Base-by-base conservation (phyloP, 2,797 vertebrate species). In the Epinephelus coioides region DNA sequence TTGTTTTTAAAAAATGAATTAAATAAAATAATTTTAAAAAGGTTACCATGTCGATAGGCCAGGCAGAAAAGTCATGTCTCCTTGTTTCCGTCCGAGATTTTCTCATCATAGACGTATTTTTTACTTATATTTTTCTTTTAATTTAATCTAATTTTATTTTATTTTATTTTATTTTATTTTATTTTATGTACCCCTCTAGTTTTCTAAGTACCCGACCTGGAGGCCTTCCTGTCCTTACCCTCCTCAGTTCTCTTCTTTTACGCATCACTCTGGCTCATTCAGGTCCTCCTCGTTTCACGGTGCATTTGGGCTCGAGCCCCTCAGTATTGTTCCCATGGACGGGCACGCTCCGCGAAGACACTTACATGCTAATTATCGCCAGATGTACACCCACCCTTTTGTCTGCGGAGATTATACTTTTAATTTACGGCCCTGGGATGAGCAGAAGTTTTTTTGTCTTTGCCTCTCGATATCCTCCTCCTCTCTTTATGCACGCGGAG, bases 311-410 rank as follows among this genome's bases (percentile, higher is more conserved):
- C 62, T 0, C 54, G 56, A 76, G 88, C 66, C 69, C 61, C 63
- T 83, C 70, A 15, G 86, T 47, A 82, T 86, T 71, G 79, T 81
- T 3, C 2, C 59, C 65, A 23, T 44, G 19, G 30, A 3, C 78
- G 75, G 86, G 71, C 91, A 90, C 86, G 83, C 81, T 86, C 86
- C 80, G 17, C 74, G n/a, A 67, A 90, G 78, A 92, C 91, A 88
- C 93, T 95, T 92, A 82, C 79, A 91, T 83, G 93, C 86, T 93
- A 91, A 95, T 95, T 92, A 94, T 84, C 79, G 90, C 83, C 94
- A 96, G 94, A 95, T 95, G 94, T 80, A 89, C 91, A 71, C 78
- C 79, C 83, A 74, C 73, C 49, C 88, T 71, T 90, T 94, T 94
- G 93, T 95, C 80, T 69, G 49, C 25, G 0, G 18, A 83, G 78